Evolutionary conservation across 2,888 invertebrate species (phyloP), one percentile per base, ranked within the genome.

Genomic region (Lithosia quadra): DNA sequence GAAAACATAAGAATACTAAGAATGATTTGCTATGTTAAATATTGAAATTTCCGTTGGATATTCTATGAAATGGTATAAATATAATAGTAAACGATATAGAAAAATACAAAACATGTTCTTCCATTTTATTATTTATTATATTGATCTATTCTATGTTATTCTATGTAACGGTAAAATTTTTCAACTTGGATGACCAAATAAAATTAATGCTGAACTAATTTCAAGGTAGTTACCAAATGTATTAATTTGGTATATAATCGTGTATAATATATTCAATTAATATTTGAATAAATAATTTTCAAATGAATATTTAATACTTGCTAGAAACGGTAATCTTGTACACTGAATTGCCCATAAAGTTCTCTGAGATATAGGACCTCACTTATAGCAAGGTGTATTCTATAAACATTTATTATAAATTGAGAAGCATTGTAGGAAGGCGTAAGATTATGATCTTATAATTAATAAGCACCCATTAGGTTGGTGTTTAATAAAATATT

Each of bases 401-500:
- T 58, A n/a, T 33, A 34, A 59, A 11, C 58, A 59, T 39, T 24
- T 18, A 61, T 61, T 43, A 61, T 24, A n/a, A 9, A 10, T 43
- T 10, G 13, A 10, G 10, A 5, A 62, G 11, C 24, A 22, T 33
- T 53, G 18, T 24, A 53, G 21, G 39, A 22, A 65, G 0, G 22
- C 18, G 58, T 33, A 34, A 65, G 58, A 59, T 65, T 24, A 39
- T 49, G 28, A 43, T 55, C 49, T 11, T 53, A 39, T 34, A 60
- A 59, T 53, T 34, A 65, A 67, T 39, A 56, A 49, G 9, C 18
- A 36, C 34, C 22, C 22, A 63, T 63, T 33, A 59, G 60, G 15
- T 64, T 53, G 18, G 13, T 56, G 39, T 49, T 60, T n/a, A 15
- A 61, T 61, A 67, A 62, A 56, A 28, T 43, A 57, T 56, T 61